These are phyloP conservation scores for Heliconius erato DNA, from an alignment of 2,888 invertebrate species.

Conservation along the genomic window DNA sequence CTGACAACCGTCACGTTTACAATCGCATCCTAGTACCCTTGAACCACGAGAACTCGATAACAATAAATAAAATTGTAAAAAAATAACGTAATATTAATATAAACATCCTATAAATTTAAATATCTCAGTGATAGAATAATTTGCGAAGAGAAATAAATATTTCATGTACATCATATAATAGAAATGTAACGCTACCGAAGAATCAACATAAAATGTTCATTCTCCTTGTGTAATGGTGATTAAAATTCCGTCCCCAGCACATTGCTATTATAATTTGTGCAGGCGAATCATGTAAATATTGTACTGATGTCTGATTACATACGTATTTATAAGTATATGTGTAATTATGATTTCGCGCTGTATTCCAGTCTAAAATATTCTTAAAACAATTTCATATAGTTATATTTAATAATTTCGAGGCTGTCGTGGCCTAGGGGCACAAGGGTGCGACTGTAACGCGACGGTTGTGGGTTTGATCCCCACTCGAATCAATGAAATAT, in stretches of 20 bases:
- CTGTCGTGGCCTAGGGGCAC: too few species aligned
- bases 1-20: too few species aligned
- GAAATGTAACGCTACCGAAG: neutral
- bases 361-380: neutral
- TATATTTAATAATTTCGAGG: neutral
- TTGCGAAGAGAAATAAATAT: neutral
- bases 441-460: too few species aligned
- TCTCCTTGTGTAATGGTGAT: slow-evolving; percentile 25
- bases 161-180: slow-evolving; percentile 15
- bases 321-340: neutral
- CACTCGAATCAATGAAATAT: too few species aligned
- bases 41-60: too few species aligned
- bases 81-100: neutral
- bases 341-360: neutral
- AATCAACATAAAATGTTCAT: slow-evolving; percentile 15
- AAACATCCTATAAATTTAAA: neutral
- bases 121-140: neutral
- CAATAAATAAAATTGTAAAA: too few species aligned
- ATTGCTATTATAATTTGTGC: slow-evolving; percentile 20
- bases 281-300: neutral
- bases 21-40: too few species aligned
- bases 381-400: neutral
- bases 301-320: neutral
- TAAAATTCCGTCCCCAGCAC: slow-evolving; percentile 12
- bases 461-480: too few species aligned